phyloP scores from a whole-genome alignment of 2,797 vertebrate genomes.

The Potorous gilbertii region DNA sequence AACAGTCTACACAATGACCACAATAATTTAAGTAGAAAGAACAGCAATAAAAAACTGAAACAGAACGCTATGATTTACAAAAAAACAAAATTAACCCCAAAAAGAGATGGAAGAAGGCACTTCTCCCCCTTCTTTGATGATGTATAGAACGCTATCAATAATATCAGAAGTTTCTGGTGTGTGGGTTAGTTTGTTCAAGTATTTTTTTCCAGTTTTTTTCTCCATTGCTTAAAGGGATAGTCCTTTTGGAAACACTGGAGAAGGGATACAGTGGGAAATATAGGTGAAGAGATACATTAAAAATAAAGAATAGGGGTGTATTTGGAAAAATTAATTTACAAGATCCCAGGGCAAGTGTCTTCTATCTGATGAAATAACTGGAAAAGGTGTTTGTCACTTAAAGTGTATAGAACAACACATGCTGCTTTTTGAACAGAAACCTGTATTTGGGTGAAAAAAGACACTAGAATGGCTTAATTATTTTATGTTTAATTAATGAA shows the following conservation, averaged over 20 bases:
- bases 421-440: slow-evolving; percentile 26
- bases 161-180: neutral
- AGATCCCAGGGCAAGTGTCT: slow-evolving; percentile 4
- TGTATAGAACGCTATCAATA: neutral
- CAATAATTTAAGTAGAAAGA: neutral
- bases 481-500: neutral
- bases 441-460: slow-evolving; percentile 11
- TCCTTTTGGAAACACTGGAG: neutral
- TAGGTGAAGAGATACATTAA: neutral
- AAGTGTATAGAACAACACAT: neutral
- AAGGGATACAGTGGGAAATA: neutral
- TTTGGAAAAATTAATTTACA: neutral
- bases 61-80: neutral
- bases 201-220: neutral
- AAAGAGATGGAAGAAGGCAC: neutral
- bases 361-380: slow-evolving; percentile 43
- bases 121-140: neutral
- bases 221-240: neutral
- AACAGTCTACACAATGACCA: neutral
- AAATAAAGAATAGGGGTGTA: neutral
- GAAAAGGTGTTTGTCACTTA: slow-evolving; percentile 38
- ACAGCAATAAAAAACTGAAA: neutral
- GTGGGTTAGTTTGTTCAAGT: neutral
- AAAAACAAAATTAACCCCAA: neutral
- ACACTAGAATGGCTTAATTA: neutral